Conservation (phyloP, 2,113 vertebrate species). For the Hemiscyllium ocellatum region DNA sequence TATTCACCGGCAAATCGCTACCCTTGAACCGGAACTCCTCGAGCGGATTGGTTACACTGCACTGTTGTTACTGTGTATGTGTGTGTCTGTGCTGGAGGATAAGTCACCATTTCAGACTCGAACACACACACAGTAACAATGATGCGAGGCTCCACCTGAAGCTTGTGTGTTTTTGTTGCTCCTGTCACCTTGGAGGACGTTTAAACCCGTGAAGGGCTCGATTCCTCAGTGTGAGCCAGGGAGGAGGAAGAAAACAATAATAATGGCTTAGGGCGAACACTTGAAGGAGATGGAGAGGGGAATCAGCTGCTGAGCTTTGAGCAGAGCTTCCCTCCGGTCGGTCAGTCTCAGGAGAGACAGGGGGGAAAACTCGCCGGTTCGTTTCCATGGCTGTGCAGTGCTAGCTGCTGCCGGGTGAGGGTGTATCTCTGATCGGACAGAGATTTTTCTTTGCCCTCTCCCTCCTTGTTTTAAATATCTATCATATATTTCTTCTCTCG, state of each 20-base stretch:
- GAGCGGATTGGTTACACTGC: conserved; percentile 8
- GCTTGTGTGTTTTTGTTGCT: not conserved
- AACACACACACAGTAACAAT: not conserved
- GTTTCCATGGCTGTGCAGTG: conserved; percentile 39
- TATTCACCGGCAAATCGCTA: conserved; percentile 13
- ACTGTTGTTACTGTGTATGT: not conserved
- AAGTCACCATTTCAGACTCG: conserved; percentile 22
- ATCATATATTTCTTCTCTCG: not conserved
- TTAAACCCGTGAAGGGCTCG: not conserved
- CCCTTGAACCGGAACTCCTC: conserved; percentile 35
- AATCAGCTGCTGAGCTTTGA: not conserved
- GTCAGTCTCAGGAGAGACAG: not conserved
- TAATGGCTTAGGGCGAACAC: not conserved
- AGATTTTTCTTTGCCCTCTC: conserved; percentile 37
- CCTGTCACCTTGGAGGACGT: not conserved
- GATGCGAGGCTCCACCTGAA: not conserved
- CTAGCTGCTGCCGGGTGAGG: conserved; percentile 40
- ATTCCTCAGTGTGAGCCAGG: not conserved
- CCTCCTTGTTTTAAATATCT: conserved; percentile 38
- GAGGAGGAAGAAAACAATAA: not conserved
- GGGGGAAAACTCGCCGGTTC: conserved; percentile 36
- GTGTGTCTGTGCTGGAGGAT: not conserved
- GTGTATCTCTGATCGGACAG: conserved; percentile 46
- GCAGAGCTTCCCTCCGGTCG: not conserved
- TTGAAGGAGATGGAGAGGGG: not conserved